A percentile compares a stretch with the other conserved stretches of the same genome.
These are phyloP conservation scores for Sebastes baramenuke DNA, from an alignment of 2,797 vertebrate species.

Conservation along the genomic window DNA sequence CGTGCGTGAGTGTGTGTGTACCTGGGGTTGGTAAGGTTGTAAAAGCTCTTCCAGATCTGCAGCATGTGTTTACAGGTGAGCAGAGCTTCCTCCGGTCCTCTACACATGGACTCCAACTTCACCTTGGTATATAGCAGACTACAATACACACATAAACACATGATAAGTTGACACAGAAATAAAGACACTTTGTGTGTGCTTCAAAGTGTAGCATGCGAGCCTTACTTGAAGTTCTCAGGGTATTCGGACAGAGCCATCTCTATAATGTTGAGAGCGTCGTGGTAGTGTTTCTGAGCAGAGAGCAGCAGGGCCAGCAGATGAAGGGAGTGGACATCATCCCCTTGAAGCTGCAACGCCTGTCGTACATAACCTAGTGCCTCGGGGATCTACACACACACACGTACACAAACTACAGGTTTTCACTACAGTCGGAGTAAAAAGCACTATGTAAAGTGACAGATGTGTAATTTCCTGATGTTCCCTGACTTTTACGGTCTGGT, in stretches of 20 bases:
- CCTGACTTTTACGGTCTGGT: neutral
- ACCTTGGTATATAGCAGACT: constrained; percentile 91
- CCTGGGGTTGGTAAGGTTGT: constrained; percentile 99
- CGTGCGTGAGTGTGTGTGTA: constrained; percentile 60
- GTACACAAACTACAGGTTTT: constrained; percentile 51
- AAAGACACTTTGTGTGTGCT: neutral
- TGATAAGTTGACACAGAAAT: neutral
- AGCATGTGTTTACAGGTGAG: constrained; percentile 99
- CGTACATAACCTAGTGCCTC: constrained; percentile 97
- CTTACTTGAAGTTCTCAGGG: constrained; percentile 97
- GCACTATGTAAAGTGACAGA: neutral
- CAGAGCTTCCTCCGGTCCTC: constrained; percentile 94
- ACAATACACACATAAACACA: neutral
- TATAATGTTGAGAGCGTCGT: constrained; percentile 96
- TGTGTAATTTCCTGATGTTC: neutral
- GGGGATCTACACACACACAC: constrained; percentile 87
- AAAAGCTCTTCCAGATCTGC: constrained; percentile 99
- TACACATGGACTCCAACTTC: constrained; percentile 92
- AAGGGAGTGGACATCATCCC: constrained; percentile 95
- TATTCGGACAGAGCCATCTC: constrained; percentile 99
- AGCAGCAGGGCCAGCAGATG: constrained; percentile 95
- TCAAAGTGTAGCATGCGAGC: neutral
- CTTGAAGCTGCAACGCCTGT: constrained; percentile 95
- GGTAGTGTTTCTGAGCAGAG: constrained; percentile 97
- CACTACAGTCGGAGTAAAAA: constrained; percentile 25